phyloP scores from a whole-genome alignment of 2,113 vertebrate genomes.

The Trematocara nigrifrons region DNA sequence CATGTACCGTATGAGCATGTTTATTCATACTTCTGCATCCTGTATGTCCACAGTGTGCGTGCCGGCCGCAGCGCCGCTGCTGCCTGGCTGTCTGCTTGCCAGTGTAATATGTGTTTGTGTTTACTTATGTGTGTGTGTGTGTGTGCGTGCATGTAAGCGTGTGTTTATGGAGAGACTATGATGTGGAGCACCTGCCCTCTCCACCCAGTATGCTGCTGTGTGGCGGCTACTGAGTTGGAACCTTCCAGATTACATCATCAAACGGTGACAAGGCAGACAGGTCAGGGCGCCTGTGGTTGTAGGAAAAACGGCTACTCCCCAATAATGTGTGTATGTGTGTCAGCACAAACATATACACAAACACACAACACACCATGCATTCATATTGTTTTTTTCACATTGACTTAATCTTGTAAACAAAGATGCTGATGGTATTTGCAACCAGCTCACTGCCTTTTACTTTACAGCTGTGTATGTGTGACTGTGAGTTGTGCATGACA shows the following conservation, averaged over 20 bases:
- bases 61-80: constrained; percentile 7
- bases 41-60: constrained; percentile 15
- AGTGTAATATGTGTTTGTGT: constrained; percentile 31
- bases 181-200: constrained; percentile 58
- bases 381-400: not conserved
- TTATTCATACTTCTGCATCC: constrained; percentile 43
- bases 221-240: constrained; percentile 32
- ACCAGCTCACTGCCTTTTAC: not conserved
- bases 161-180: constrained; percentile 15
- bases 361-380: not conserved
- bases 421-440: not conserved
- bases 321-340: not conserved
- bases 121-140: not conserved
- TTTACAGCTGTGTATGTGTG: not conserved
- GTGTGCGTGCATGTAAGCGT: not conserved
- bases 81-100: constrained; percentile 25
- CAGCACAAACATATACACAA: not conserved
- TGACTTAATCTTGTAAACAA: not conserved
- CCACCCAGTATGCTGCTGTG: constrained; percentile 22
- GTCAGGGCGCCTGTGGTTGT: constrained; percentile 50
- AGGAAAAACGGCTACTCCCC: constrained; percentile 37
- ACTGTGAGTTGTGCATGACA: not conserved
- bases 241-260: constrained; percentile 66
- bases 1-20: constrained; percentile 15
- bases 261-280: constrained; percentile 57